Conservation (phyloP, 2,797 vertebrate genomes). For the Tarsius wallacei region DNA sequence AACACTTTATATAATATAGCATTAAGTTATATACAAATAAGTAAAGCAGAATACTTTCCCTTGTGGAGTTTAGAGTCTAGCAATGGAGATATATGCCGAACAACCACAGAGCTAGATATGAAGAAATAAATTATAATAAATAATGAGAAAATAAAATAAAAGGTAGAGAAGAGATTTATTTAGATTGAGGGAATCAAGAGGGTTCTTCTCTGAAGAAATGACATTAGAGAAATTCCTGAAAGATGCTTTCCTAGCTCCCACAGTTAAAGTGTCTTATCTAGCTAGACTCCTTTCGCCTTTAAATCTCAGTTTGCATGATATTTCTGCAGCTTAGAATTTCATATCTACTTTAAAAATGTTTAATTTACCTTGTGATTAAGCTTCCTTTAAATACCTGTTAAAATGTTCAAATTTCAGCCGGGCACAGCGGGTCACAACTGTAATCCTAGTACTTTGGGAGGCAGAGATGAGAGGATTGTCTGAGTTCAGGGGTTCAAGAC, state of each 20-base stretch:
- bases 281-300: neutral
- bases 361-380: neutral
- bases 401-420: neutral
- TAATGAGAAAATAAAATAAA: neutral
- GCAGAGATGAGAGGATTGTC: no score
- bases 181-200: neutral
- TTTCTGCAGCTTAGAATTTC: neutral
- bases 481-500: no score
- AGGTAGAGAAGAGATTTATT: neutral
- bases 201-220: slow-evolving; percentile 4
- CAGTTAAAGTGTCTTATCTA: neutral
- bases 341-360: neutral
- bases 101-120: neutral
- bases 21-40: neutral
- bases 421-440: no score
- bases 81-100: neutral
- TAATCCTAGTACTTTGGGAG: no score
- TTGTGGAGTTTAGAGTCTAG: neutral
- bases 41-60: neutral
- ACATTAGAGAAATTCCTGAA: neutral
- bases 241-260: neutral
- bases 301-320: neutral
- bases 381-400: neutral
- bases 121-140: neutral
- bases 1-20: neutral